Percentiles rank a stretch among this genome's conserved stretches.
phyloP scores from a whole-genome alignment of 2,797 vertebrate genomes.

The Pelodytes ibericus region DNA sequence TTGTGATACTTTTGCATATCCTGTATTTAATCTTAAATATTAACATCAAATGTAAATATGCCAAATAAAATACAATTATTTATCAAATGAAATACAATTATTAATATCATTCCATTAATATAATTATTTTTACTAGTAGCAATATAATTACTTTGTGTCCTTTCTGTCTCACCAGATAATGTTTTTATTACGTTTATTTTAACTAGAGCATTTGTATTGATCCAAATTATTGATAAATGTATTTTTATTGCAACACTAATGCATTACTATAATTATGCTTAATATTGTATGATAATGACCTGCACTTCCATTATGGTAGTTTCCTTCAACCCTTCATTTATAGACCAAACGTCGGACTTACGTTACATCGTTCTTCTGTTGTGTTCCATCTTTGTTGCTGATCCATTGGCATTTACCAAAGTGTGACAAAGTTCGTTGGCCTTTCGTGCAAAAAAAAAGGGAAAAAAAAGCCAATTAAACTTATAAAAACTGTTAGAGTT shows the following conservation, averaged over 20 bases:
- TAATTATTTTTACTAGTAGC: too few species aligned
- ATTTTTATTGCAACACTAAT: constrained; percentile 34
- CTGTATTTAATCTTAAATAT: too few species aligned
- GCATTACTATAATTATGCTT: constrained; percentile 29
- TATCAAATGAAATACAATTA: too few species aligned
- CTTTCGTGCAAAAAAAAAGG: constrained; percentile 42
- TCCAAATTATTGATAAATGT: constrained; percentile 42
- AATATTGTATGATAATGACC: constrained; percentile 45
- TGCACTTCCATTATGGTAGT: constrained; percentile 19
- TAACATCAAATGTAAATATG: too few species aligned
- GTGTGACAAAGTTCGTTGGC: constrained; percentile 55
- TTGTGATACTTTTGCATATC: too few species aligned
- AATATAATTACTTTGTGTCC: too few species aligned
- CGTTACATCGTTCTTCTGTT: background rate
- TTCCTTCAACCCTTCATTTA: background rate
- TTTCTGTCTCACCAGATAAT: too few species aligned
- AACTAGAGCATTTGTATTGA: constrained; percentile 17
- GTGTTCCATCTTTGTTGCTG: background rate
- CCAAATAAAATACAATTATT: too few species aligned
- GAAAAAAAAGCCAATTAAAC: constrained; percentile 51
- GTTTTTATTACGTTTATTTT: background rate
- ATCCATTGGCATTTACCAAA: constrained; percentile 53
- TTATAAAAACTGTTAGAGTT: constrained; percentile 57
- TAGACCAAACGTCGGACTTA: background rate
- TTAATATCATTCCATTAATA: too few species aligned